Base-by-base conservation (phyloP, 2,888 invertebrate genomes). In the Acleris literana region DNA sequence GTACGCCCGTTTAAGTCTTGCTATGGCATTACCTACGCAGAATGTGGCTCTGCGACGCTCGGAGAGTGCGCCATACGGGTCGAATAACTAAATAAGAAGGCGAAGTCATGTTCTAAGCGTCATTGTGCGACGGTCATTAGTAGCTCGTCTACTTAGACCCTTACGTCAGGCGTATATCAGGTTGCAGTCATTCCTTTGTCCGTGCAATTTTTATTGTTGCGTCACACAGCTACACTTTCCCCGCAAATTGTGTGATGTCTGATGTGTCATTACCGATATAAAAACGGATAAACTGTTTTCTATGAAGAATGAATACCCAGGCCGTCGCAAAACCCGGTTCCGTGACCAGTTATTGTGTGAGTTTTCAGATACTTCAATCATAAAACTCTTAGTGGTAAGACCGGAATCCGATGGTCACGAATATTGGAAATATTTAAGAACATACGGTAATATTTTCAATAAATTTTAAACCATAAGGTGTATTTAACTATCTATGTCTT, bases 161-260 rank as follows among this genome's bases (percentile, higher is more conserved):
- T 85, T 83, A 81, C 87, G 86, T 85, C 83, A 83, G 78, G 70
- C 71, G 72, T 72, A 75, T 84, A 79, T 83, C 81, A 81, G 79
- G 73, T 76, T 76, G 74, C 74, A 73, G 77, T 84, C 87, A 91
- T 90, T 91, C 87, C 90, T 91, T 92, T 92, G 92, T 92, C 87
- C 81, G 75, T 78, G 82, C 81, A 85, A 85, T 87, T 89, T 90
- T 89, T 85, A 91, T 88, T 87, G 89, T 91, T 91, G 85, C 90
- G 85, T 90, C 91, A 90, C 81, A 76, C 82, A 82, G 82, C 80
- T 84, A 79, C 80, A 85, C 92, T 92, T 92, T 92, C 92, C 87
- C 88, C 82, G 80, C 85, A 83, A 87, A 83, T 85, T 81, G 81
- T 83, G 79, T 75, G 77, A 79, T 81, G 81, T 83, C 79, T 75